phyloP scores from a whole-genome alignment of 1,140 invertebrate genomes.

The Diplogasteroides magnus region DNA sequence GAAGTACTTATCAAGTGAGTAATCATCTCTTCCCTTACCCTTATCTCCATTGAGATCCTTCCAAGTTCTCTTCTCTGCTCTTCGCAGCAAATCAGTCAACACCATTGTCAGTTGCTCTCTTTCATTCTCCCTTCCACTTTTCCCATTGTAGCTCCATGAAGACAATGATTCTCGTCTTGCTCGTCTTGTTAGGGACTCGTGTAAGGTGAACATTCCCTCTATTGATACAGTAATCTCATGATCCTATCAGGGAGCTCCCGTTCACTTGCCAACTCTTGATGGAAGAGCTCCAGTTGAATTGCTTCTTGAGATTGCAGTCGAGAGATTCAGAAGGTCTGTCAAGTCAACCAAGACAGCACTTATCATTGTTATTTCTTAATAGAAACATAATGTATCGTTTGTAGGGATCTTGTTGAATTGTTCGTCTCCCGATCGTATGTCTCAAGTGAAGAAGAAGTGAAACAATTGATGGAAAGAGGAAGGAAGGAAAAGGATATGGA shows the following conservation, averaged over 20 bases:
- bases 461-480: neutral
- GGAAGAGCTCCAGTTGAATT: neutral
- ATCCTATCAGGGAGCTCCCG: too few relatives aligned
- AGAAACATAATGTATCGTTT: neutral
- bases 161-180: neutral
- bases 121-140: neutral
- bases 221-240: too few relatives aligned
- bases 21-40: neutral
- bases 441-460: neutral
- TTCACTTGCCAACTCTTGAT: neutral
- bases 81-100: neutral
- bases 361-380: neutral
- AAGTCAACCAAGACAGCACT: too few relatives aligned
- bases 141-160: neutral
- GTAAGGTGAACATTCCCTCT: neutral
- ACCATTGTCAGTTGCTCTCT: neutral
- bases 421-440: neutral
- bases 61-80: neutral
- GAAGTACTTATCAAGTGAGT: neutral
- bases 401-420: neutral
- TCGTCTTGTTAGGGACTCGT: neutral
- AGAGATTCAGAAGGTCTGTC: neutral
- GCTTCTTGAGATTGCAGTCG: neutral
- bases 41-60: neutral
- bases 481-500: neutral